Base-by-base conservation (phyloP, 2,113 vertebrate genomes). In the Gopherus evgoodei region DNA sequence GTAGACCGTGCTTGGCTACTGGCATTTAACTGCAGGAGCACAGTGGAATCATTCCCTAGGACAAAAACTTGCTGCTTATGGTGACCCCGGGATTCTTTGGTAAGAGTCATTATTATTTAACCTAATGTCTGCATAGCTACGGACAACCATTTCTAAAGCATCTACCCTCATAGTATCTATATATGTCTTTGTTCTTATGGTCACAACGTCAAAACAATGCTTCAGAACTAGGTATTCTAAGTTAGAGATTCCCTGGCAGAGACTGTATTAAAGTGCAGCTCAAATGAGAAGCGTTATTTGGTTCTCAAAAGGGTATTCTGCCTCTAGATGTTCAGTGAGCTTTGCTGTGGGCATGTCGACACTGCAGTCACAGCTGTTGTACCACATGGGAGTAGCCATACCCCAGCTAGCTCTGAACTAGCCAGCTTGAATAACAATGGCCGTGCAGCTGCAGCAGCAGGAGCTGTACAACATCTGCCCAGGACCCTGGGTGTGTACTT, bases 331-430 rank as follows among this genome's bases (percentile, higher is more conserved):
- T 72, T 72, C 65, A 22, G 65, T 11, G 38, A n/a, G 17, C 17
- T 38, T 69, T n/a, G 65, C 35, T 69, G 65, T 38, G 35, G 65
- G 35, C 17, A 11, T 35, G 65, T 69, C 4, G 4, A 21, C 65
- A 69, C 65, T 38, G 65, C 35, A 21, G 35, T 69, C 65, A n/a
- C 35, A n/a, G 65, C 35, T 69, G 65, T n/a, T 17, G 65, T n/a
- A 7, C 35, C 6, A 17, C 5, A 1, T 8, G 16, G 4, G 31
- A 8, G 35, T 21, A 19, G 31, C 8, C 14, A 4, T 8, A n/a
- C 2, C 29, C 59, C 14, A 8, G 13, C 59, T 35, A 35, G 59
- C 14, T 31, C 12, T 31, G 12, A 62, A 35, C 27, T 14, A 31
- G 57, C 25, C 11, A 29, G 57, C 27, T 59, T 62, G 57, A 31